Percentiles rank a stretch among this genome's conserved stretches.
phyloP scores from a whole-genome alignment of 2,888 invertebrate species.

The Monochamus alternatus region DNA sequence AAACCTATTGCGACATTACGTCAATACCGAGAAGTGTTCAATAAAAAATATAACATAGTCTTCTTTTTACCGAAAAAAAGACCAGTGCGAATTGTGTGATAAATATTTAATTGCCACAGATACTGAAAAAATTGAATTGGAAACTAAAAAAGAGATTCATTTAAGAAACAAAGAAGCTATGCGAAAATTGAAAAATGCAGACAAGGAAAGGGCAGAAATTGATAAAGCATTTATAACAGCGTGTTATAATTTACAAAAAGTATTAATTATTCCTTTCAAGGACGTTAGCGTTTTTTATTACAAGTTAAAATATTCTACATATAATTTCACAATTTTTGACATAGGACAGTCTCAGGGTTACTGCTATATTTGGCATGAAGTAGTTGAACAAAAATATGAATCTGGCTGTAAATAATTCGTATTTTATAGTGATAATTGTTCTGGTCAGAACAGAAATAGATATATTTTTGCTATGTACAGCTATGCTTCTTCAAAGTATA shows the following conservation, averaged over 20 bases:
- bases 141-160: not conserved
- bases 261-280: not conserved
- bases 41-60: not conserved
- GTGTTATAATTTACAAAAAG: not conserved
- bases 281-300: not conserved
- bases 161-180: not conserved
- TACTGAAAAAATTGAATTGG: not conserved
- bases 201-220: not conserved
- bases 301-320: not conserved
- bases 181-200: not conserved
- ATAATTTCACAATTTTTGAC: not conserved
- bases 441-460: no score
- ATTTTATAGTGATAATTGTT: not conserved
- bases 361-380: not conserved
- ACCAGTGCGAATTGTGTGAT: no score
- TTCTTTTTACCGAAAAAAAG: conserved; percentile 6
- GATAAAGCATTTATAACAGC: not conserved
- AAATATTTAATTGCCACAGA: not conserved
- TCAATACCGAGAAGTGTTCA: not conserved
- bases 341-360: not conserved
- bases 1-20: not conserved
- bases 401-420: not conserved
- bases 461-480: no score
- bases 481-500: no score
- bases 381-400: not conserved